Conservation (phyloP, 2,113 vertebrate genomes). For the Nesogale talazaci region DNA sequence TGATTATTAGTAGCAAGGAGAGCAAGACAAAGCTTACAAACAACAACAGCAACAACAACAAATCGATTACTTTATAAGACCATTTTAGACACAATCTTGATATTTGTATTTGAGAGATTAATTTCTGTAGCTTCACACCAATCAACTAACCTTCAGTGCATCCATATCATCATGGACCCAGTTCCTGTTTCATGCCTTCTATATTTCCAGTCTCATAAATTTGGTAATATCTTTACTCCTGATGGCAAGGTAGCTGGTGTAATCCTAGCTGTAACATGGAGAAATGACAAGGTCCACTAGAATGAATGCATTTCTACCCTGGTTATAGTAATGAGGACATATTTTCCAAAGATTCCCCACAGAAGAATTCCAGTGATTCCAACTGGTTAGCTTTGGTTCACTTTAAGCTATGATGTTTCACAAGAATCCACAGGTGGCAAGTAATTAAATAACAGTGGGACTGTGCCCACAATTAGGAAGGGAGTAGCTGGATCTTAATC, state of each 20-base stretch:
- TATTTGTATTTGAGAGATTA: neutral
- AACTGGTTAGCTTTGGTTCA: neutral
- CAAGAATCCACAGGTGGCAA: neutral
- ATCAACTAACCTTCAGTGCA: neutral
- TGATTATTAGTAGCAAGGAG: neutral
- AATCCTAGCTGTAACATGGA: neutral
- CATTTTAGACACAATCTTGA: neutral
- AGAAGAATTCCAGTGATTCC: neutral
- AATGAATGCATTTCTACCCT: neutral
- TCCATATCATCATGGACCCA: neutral
- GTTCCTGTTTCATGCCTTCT: neutral
- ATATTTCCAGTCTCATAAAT: neutral
- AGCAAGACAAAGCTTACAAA: neutral
- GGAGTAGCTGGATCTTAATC: neutral
- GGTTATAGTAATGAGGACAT: neutral
- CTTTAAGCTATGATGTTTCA: neutral
- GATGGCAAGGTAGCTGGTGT: neutral
- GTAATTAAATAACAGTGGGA: neutral
- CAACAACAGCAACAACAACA: neutral
- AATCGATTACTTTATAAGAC: neutral
- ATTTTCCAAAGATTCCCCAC: neutral
- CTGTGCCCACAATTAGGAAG: neutral
- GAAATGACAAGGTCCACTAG: neutral
- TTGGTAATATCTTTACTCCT: neutral
- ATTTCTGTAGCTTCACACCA: neutral